A percentile compares a stretch with the other conserved stretches of the same genome.
Conservation (phyloP, 2,888 invertebrate species). For the Brachylomia viminalis region DNA sequence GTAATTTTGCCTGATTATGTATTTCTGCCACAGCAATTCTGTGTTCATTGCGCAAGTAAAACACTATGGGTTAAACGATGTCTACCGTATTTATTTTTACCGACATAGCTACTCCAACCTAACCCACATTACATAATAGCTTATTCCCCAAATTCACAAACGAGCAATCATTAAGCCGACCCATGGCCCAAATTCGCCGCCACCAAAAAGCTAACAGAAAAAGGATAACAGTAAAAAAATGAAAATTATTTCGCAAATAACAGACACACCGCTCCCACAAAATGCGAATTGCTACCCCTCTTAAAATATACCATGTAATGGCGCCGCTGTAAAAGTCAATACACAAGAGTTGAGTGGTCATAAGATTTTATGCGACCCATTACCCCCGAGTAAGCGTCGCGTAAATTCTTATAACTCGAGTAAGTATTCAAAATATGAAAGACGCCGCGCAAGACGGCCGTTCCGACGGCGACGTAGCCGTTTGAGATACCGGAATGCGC, state of each 20-base stretch:
- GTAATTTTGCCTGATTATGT: too few relatives aligned
- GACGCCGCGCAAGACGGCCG: conserved; percentile 67
- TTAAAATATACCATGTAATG: conserved; percentile 72
- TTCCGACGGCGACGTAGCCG: conserved; percentile 57
- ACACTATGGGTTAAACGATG: not conserved
- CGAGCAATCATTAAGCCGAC: conserved; percentile 30
- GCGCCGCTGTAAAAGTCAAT: conserved; percentile 85
- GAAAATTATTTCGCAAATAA: conserved; percentile 63
- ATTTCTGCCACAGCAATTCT: not conserved
- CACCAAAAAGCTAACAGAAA: conserved; percentile 53
- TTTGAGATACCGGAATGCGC: conserved; percentile 64
- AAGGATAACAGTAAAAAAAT: conserved; percentile 62
- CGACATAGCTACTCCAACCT: not conserved
- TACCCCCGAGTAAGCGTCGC: conserved; percentile 86
- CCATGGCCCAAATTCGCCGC: conserved; percentile 30
- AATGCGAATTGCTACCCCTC: conserved; percentile 72
- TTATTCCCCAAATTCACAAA: conserved; percentile 44
- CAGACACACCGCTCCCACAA: conserved; percentile 64
- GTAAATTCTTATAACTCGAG: conserved; percentile 90
- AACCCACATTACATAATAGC: conserved; percentile 25
- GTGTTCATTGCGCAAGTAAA: not conserved
- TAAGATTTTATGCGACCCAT: conserved; percentile 89
- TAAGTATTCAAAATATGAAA: conserved; percentile 89
- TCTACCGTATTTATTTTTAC: not conserved
- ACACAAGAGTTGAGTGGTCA: conserved; percentile 87